These are phyloP conservation scores for Oriolus oriolus DNA, from an alignment of 2,113 vertebrate species.

Conservation along the genomic window DNA sequence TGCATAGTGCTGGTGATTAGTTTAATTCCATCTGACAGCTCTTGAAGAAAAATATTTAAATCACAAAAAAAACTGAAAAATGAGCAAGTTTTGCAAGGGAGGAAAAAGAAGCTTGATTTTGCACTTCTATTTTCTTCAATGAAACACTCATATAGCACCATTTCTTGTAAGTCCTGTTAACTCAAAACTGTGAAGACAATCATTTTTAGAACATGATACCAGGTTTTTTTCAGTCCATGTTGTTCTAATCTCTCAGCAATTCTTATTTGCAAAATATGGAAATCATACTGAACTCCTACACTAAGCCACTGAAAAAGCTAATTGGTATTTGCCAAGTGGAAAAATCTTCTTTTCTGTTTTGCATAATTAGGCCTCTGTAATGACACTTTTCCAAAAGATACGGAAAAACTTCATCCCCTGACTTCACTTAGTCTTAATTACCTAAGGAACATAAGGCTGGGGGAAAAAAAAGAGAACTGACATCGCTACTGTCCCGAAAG, in stretches of 20 bases:
- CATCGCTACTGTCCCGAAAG: not conserved
- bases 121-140: not conserved
- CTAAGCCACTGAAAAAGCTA: not conserved
- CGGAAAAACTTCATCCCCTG: not conserved
- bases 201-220: not conserved
- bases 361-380: not conserved
- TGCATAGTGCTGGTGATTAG: not conserved
- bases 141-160: not conserved
- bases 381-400: not conserved
- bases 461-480: not conserved
- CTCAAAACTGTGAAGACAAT: not conserved
- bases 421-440: not conserved
- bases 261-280: not conserved
- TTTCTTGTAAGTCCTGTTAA: not conserved
- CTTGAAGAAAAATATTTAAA: not conserved
- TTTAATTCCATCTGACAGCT: not conserved
- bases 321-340: not conserved
- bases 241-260: not conserved
- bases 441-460: not conserved
- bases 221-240: not conserved
- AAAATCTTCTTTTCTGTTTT: not conserved
- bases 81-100: not conserved
- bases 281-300: not conserved
- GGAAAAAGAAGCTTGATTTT: not conserved
- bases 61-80: not conserved